Percentiles rank a stretch among this genome's conserved stretches.
phyloP scores from a whole-genome alignment of 2,113 vertebrate species.

The Urocynchramus pylzowi region DNA sequence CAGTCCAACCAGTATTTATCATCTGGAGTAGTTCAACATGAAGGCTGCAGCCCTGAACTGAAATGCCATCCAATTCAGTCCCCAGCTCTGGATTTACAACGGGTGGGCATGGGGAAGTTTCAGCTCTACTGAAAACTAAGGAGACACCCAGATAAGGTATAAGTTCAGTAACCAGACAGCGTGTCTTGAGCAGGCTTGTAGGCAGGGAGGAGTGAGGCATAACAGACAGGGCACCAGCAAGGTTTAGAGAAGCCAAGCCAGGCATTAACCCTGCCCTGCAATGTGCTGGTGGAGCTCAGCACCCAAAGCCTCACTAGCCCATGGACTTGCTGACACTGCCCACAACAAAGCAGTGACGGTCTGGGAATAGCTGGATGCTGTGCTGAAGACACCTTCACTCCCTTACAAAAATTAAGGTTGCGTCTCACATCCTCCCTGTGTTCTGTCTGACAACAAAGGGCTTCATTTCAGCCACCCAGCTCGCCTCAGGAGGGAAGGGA shows the following conservation, averaged over 20 bases:
- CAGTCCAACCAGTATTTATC: neutral
- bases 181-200: neutral
- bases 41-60: neutral
- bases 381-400: neutral
- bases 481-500: neutral
- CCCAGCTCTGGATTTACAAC: neutral
- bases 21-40: neutral
- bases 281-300: neutral
- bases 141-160: neutral
- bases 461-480: neutral
- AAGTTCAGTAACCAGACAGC: neutral
- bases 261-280: neutral
- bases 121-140: neutral
- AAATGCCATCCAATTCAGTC: neutral
- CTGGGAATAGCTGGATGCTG: neutral
- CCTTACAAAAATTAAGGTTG: neutral
- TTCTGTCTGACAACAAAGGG: neutral
- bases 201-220: neutral
- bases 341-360: neutral
- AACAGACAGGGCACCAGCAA: neutral
- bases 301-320: neutral
- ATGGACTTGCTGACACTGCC: neutral
- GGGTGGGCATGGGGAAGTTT: neutral
- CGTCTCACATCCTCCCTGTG: neutral
- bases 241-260: constrained; percentile 2